Evolutionary conservation across 1,140 invertebrate species (phyloP), one percentile per base, ranked within the genome.

Genomic region (Pentalonia nigronervosa): DNA sequence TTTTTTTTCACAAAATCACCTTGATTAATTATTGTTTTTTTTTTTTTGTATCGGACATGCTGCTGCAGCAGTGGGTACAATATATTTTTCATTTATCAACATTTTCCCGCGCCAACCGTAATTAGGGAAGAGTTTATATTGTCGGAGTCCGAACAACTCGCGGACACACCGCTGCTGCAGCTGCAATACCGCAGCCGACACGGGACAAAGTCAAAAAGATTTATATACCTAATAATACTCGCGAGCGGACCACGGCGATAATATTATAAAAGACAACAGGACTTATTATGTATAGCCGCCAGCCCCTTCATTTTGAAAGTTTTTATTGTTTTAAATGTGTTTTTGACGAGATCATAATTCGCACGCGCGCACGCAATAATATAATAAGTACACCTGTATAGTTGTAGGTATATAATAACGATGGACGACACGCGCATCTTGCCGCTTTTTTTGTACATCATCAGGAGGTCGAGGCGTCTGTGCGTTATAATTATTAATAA

Each of bases 321-420:
- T 92, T 83, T 67, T 76, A 91, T 92, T 92, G 91, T 92, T 92
- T 92, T 83, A 83, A 92, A 92, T 50, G 67, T 7, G 91, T 76
- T 83, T 92, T 25, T 36, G 67, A 92, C 91, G 67, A 92, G 91
- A 36, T 36, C 60, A 36, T 89, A 91, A 67, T 89, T 89, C 48
- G 50, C 88, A 88, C 87, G 30, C 48, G 41, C 30, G n/a, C 20
- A 48, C 17, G n/a, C n/a, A 7, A 48, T 48, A 30, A 14, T 8
- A 88, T 50, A n/a, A 48, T 47, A 48, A 36, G 50, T 36, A 60
- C 89, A 56, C 21, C 4, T 23, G 3, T 4, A 4, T 41, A 41
- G 41, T n/a, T 41, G 41, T 41, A 41, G 4, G 41, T 41, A 41
- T 41, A 41, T 41, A 56, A 50, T 50, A 89, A 36, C 76, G 21